Base-by-base conservation (phyloP, 2,113 vertebrate genomes). In the Microcebus lehilahytsara region DNA sequence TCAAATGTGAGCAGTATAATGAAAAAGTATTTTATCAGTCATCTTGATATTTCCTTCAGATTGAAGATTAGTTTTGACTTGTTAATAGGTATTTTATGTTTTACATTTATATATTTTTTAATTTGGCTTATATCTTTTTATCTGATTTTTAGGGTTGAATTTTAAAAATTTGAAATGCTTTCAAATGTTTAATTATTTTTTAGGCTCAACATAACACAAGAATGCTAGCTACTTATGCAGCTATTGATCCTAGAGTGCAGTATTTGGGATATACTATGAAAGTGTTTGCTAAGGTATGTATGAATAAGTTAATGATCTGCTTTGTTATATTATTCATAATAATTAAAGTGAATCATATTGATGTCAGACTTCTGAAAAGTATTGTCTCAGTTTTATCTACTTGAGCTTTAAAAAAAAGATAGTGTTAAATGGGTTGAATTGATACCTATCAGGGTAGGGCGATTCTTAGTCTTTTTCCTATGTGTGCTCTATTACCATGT, bases 191-290 rank as follows among this genome's bases (percentile, higher is more conserved):
- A 72, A 86, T 89, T 93, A 22, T 97, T 98, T 97, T 96, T 62
- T 93, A 99, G 99, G 99, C 99, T 51, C 99, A 99, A 97, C 99
- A 99, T 97, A 99, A 99, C 98, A 99, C 99, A 95, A 99, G 99
- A 96, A 99, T 99, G 99, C 98, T 99, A 97, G 99, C 99, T 60
- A 99, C 99, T 0, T 99, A 99, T 6, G 99, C 99, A 93, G 99
- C 99, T 93, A 99, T 99, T 97, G 99, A 99, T 98, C 99, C 99
- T 86, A 99, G 99, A 60, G 99, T 99, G 62, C 99, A 99, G 66
- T 99, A 99, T 97, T 98, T 99, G 93, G 99, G 99, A 90, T 99
- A 99, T 96, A 99, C 99, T 4, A 99, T 99, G 99, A 99, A 99
- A 98, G 99, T 99, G 88, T 99, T 99, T 98, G 99, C 99, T 84